phyloP scores from a whole-genome alignment of 2,797 vertebrate genomes.

The Malacoctenus gilli region DNA sequence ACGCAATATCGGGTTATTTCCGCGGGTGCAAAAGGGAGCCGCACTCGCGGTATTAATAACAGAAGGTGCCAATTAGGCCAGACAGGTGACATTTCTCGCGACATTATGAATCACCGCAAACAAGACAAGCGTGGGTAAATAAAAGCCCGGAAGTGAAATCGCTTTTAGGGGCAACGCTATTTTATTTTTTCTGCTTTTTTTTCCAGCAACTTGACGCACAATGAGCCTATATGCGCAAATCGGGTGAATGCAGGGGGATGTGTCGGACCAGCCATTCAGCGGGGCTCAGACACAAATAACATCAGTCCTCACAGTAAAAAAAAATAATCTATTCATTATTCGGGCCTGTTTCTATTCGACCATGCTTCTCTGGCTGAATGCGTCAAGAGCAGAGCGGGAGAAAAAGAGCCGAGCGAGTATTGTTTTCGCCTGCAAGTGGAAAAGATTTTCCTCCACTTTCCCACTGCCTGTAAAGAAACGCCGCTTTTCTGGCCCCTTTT shows the following conservation, averaged over 20 bases:
- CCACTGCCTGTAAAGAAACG: constrained; percentile 93
- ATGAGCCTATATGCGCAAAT: constrained; percentile 59
- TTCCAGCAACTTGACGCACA: constrained; percentile 47
- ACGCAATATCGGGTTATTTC: constrained; percentile 85
- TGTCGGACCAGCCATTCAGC: constrained; percentile 57
- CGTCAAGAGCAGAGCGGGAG: constrained; percentile 57
- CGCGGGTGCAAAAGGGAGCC: constrained; percentile 79
- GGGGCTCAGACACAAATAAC: constrained; percentile 63
- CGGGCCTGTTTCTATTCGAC: constrained; percentile 60
- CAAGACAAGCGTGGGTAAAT: constrained; percentile 69
- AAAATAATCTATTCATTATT: constrained; percentile 78
- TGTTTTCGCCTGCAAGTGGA: constrained; percentile 88
- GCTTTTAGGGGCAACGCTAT: constrained; percentile 45
- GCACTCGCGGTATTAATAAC: constrained; percentile 87
- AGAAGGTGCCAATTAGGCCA: constrained; percentile 82
- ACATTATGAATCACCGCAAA: constrained; percentile 77
- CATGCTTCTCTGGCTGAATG: constrained; percentile 69
- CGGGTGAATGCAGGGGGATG: constrained; percentile 53
- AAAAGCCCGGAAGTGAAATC: constrained; percentile 44
- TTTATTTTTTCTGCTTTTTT: constrained; percentile 58
- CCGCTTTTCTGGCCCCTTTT: constrained; percentile 90
- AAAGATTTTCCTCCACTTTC: constrained; percentile 88
- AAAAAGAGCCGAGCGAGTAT: constrained; percentile 82
- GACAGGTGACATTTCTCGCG: constrained; percentile 89
- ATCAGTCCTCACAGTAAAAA: constrained; percentile 71